Conservation (phyloP, 92 coral and sea anemone genomes). For the Bergia puertoricense region DNA sequence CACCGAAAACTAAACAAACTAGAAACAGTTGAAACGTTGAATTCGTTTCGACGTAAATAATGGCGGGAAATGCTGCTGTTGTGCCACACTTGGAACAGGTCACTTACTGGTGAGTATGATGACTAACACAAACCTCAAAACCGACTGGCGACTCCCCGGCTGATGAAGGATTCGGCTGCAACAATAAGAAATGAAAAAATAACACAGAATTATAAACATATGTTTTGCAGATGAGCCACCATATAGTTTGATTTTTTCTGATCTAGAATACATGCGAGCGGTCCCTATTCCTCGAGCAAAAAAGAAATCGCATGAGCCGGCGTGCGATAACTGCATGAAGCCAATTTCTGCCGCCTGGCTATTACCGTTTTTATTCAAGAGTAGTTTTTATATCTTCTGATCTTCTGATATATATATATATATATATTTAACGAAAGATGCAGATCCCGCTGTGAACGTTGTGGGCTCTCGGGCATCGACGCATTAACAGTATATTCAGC, state of each 20-base stretch:
- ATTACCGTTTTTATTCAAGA: no score
- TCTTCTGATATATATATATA: no score
- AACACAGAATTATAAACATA: background rate
- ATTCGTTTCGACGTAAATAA: background rate
- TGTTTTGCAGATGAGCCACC: background rate
- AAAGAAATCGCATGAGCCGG: no score
- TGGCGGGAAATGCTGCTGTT: constrained; percentile 10
- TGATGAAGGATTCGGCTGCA: background rate
- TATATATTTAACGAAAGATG: no score
- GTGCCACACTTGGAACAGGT: background rate
- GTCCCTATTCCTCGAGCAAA: no score
- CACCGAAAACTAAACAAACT: background rate
- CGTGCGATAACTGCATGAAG: no score
- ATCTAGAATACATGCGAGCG: background rate
- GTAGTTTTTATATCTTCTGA: no score
- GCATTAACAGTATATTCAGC: no score
- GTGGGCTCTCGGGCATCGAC: no score
- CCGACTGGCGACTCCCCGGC: background rate
- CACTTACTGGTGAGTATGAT: background rate
- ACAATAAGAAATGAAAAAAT: background rate
- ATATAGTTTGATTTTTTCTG: no score
- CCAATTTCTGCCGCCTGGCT: no score
- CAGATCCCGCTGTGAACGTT: no score
- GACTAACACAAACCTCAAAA: background rate
- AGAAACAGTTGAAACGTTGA: background rate